A percentile compares a stretch with the other conserved stretches of the same genome.
Conservation (phyloP, 2,113 vertebrate genomes). For the Entomyzon cyanotis region DNA sequence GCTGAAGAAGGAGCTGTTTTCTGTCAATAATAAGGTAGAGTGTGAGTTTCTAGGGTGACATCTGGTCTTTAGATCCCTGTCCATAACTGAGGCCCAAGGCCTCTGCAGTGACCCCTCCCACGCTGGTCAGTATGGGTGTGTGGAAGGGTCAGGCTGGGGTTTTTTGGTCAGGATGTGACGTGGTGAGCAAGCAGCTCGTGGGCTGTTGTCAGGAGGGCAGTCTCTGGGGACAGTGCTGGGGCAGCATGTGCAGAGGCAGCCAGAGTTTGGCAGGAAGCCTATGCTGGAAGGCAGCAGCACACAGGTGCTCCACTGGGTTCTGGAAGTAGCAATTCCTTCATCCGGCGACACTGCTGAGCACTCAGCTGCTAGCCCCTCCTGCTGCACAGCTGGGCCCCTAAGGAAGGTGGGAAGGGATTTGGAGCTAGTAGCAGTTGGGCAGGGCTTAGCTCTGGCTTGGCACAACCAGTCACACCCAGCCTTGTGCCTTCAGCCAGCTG, state of each 20-base stretch:
- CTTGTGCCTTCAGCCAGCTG: background rate
- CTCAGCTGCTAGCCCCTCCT: background rate
- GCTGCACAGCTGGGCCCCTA: background rate
- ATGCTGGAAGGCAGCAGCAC: background rate
- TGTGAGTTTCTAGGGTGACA: background rate
- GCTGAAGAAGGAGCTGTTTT: slow-evolving; percentile 87
- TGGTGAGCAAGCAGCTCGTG: fast-evolving
- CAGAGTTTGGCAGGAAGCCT: background rate
- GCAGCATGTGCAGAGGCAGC: background rate
- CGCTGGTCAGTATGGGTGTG: no score
- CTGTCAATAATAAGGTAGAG: slow-evolving; percentile 86
- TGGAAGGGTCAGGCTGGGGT: background rate
- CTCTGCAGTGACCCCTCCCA: background rate
- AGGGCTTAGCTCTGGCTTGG: background rate
- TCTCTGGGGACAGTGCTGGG: background rate
- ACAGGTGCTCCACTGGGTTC: background rate
- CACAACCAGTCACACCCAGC: background rate
- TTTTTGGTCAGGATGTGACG: background rate
- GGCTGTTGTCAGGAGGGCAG: background rate
- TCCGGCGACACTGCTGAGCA: background rate
- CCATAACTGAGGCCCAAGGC: background rate
- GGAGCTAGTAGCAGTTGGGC: background rate
- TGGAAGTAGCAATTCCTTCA: background rate
- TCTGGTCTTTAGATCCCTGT: background rate
- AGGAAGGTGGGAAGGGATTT: background rate